Conservation (phyloP, 2,113 vertebrate species). For the Lampris megalopsis region DNA sequence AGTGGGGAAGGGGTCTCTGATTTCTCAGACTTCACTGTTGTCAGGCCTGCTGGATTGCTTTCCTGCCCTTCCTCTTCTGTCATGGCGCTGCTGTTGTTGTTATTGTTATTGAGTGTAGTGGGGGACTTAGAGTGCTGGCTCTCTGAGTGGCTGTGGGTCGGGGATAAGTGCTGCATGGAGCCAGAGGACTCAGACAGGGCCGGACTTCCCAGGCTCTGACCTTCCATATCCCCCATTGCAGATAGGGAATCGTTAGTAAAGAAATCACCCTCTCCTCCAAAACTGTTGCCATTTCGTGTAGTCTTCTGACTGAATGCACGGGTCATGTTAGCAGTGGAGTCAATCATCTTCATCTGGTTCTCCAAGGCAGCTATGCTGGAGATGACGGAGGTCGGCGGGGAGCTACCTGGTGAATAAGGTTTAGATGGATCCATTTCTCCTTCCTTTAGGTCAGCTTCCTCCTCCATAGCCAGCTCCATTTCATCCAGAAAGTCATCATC, state of each 20-base stretch:
- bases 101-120: slow-evolving; percentile 78
- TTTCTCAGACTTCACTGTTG: slow-evolving; percentile 95
- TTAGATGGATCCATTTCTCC: slow-evolving; percentile 83
- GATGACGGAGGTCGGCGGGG: slow-evolving; percentile 92
- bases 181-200: slow-evolving; percentile 94
- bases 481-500: slow-evolving; percentile 94
- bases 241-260: slow-evolving; percentile 92
- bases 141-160: slow-evolving; percentile 90
- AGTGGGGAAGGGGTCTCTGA: slow-evolving; percentile 89
- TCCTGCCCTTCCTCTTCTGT: slow-evolving; percentile 87
- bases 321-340: slow-evolving; percentile 90
- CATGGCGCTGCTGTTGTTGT: slow-evolving; percentile 60
- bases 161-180: slow-evolving; percentile 93
- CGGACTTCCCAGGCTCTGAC: slow-evolving; percentile 93
- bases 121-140: slow-evolving; percentile 93
- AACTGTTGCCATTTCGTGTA: slow-evolving; percentile 85
- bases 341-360: slow-evolving; percentile 99
- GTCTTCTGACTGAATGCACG: slow-evolving; percentile 87
- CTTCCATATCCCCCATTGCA: slow-evolving; percentile 89
- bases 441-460: slow-evolving; percentile 89
- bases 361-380: slow-evolving; percentile 97
- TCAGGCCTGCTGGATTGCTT: slow-evolving; percentile 71
- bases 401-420: slow-evolving; percentile 87
- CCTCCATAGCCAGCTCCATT: slow-evolving; percentile 93
- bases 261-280: slow-evolving; percentile 90